phyloP scores from a whole-genome alignment of 2,797 vertebrate genomes.

The Acanthopagrus latus region DNA sequence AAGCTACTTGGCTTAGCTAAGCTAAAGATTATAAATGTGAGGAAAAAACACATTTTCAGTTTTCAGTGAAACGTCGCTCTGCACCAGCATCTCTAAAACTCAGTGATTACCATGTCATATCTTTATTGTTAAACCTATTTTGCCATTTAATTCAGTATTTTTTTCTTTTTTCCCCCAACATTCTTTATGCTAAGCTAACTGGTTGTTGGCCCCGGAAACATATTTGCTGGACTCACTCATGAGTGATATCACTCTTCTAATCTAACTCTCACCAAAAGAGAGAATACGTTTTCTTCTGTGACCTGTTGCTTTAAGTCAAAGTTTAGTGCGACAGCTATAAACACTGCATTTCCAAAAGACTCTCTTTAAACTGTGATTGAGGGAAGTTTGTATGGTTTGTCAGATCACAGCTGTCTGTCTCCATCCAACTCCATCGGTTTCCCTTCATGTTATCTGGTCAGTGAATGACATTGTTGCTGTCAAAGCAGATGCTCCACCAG shows the following conservation, averaged over 20 bases:
- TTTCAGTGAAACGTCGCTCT: too few species aligned
- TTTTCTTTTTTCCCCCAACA: too few species aligned
- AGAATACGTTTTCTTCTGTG: too few species aligned
- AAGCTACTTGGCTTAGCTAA: too few species aligned
- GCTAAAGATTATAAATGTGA: too few species aligned
- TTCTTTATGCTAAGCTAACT: too few species aligned
- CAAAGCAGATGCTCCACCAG: constrained; percentile 38
- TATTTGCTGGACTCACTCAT: too few species aligned
- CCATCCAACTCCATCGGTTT: constrained; percentile 11
- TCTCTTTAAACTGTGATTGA: neutral
- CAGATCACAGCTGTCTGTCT: constrained; percentile 35
- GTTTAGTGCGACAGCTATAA: neutral
- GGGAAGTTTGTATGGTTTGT: constrained; percentile 3
- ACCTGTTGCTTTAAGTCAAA: neutral
- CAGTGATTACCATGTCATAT: neutral
- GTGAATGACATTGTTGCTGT: constrained; percentile 26
- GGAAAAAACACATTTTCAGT: too few species aligned
- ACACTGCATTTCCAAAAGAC: neutral
- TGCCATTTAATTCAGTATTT: too few species aligned
- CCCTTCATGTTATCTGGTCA: constrained; percentile 25
- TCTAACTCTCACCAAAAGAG: too few species aligned
- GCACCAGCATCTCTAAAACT: neutral
- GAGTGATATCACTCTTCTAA: neutral
- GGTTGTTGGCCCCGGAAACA: too few species aligned
- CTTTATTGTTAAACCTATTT: too few species aligned